Base-by-base conservation (phyloP, 2,113 vertebrate species). In the Spea bombifrons region DNA sequence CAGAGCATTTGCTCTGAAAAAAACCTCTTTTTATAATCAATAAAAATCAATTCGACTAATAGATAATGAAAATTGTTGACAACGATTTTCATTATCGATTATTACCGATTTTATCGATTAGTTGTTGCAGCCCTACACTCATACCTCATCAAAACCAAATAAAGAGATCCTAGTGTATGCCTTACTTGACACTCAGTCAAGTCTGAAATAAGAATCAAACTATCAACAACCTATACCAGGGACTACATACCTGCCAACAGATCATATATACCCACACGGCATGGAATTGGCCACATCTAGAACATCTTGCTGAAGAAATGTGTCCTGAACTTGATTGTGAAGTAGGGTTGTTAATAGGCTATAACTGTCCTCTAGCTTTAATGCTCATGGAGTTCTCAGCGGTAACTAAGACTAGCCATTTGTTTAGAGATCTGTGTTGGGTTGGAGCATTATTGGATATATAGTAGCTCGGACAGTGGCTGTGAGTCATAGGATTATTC, bases 171-270 rank as follows among this genome's bases (percentile, higher is more conserved):
- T 30, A 30, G 30, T 30, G 30, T 30, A 30, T 30, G 30, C 30
- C 30, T 30, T 30, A 30, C 30, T 30, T 30, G 30, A 30, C 30
- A 30, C 30, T 2, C 30, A 30, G 30, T 63, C 4, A 63, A 17
- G 61, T 63, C 61, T 63, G 15, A 63, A 63, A 63, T 63, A 17
- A 63, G 15, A n/a, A 53, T 63, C 6, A n/a, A 63, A 13, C 16
- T 63, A 6, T 3, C 12, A 63, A 10, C 61, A 63, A 63, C 61
- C 16, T 63, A 63, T 63, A 63, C 3, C 16, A 63, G 61, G 15
- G 61, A 63, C 61, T 63, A 63, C 61, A 63, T 63, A n/a, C 13
- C 61, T 63, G 61, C 61, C 61, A 63, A 63, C 15, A 63, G 50
- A 53, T 53, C 50, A 53, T 10, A 53, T 8, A 53, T 53, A 53